Percentiles rank a stretch among this genome's conserved stretches.
Evolutionary conservation across 2,888 invertebrate genomes (phyloP).

Genomic region (Dione juno): DNA sequence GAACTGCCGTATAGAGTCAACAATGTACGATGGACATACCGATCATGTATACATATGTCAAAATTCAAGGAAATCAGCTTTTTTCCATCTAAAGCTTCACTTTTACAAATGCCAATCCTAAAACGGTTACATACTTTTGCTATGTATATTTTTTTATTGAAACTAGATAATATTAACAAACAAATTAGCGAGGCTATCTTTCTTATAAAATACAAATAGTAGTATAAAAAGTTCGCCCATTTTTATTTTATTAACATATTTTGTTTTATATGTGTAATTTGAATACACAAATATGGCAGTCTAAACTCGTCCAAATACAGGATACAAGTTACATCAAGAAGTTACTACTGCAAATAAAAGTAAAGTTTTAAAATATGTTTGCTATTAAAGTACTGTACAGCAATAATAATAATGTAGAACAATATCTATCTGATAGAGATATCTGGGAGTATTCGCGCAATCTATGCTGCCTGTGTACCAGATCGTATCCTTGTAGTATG

Average conservation of each 20-base stretch:
- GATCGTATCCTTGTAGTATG: constrained; percentile 40
- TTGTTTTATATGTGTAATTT: not conserved
- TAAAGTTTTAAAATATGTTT: constrained; percentile 39
- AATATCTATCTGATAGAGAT: constrained; percentile 51
- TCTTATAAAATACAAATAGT: too few species aligned
- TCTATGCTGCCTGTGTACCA: constrained; percentile 46
- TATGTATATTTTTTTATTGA: not conserved
- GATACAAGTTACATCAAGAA: not conserved
- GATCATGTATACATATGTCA: not conserved
- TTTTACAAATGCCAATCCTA: too few species aligned
- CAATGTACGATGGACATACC: not conserved
- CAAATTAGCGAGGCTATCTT: too few species aligned
- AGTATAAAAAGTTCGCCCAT: too few species aligned
- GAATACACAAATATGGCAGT: not conserved
- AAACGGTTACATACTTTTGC: too few species aligned
- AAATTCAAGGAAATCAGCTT: not conserved
- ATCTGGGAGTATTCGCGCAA: constrained; percentile 48
- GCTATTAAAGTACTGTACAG: constrained; percentile 34
- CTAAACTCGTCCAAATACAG: not conserved
- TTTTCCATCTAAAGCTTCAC: not conserved
- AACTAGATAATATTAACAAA: not conserved
- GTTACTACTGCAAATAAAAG: constrained; percentile 26
- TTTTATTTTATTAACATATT: too few species aligned
- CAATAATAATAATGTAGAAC: constrained; percentile 51
- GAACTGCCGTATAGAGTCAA: not conserved